phyloP scores from a whole-genome alignment of 1,140 invertebrate species.

The Akabosia matsudoensis region DNA sequence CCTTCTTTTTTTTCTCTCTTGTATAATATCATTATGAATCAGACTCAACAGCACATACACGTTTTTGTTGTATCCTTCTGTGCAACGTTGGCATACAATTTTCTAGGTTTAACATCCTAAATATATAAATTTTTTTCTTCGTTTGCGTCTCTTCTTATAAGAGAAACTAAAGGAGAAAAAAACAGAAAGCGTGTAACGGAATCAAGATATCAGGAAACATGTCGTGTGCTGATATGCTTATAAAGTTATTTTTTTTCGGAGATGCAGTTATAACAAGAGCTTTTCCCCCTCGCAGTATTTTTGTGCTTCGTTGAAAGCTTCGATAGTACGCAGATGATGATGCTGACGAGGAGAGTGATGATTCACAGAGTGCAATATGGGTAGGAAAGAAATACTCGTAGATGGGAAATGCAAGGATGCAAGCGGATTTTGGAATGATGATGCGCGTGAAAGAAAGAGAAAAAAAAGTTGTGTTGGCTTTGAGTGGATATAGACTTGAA shows the following conservation, averaged over 20 bases:
- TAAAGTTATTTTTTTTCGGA: not conserved
- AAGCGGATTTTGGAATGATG: not conserved
- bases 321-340: not conserved
- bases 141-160: slow-evolving; percentile 52
- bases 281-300: not conserved
- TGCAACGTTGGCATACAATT: too few relatives aligned
- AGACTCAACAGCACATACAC: not conserved
- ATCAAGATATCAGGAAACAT: slow-evolving; percentile 25
- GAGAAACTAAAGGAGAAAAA: too few relatives aligned
- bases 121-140: slow-evolving; percentile 9
- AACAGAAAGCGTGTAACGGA: too few relatives aligned
- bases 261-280: too few relatives aligned
- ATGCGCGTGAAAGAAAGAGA: not conserved
- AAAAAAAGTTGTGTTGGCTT: too few relatives aligned
- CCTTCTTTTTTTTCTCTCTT: not conserved
- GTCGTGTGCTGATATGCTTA: not conserved
- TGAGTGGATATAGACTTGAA: too few relatives aligned
- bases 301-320: not conserved
- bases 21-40: slow-evolving; percentile 14
- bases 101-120: not conserved
- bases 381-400: too few relatives aligned
- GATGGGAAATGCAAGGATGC: too few relatives aligned
- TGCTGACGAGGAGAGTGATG: not conserved
- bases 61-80: too few relatives aligned
- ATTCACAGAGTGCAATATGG: not conserved